phyloP scores from a whole-genome alignment of 37 sponge, comb jelly and placozoan genomes.

The Haliclona indistincta region DNA sequence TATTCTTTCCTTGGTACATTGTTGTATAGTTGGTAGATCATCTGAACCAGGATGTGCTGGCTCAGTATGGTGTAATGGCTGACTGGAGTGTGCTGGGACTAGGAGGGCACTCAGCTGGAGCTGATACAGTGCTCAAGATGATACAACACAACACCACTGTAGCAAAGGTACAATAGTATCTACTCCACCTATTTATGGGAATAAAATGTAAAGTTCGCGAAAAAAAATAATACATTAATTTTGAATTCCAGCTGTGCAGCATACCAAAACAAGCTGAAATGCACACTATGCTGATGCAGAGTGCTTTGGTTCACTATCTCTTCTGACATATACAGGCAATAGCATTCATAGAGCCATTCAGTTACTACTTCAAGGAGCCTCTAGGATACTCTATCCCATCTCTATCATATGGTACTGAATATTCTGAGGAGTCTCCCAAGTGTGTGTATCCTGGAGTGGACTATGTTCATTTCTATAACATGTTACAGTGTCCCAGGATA shows the following conservation, averaged over 20 bases:
- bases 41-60: conserved; percentile 26
- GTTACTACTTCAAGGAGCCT: conserved; percentile 28
- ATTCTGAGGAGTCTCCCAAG: conserved; percentile 32
- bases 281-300: too few relatives aligned
- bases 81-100: conserved; percentile 53
- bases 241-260: too few relatives aligned
- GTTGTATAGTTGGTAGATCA: conserved; percentile 17
- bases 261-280: too few relatives aligned
- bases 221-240: too few relatives aligned
- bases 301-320: too few relatives aligned
- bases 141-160: conserved; percentile 29
- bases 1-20: too few relatives aligned
- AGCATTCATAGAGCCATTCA: conserved; percentile 59
- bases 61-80: conserved; percentile 23
- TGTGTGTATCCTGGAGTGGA: conserved; percentile 38
- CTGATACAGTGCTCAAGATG: conserved; percentile 35
- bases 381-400: conserved; percentile 41
- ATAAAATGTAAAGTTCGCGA: too few relatives aligned
- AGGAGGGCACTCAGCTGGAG: conserved; percentile 51
- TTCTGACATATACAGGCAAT: conserved; percentile 46
- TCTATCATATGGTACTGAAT: conserved; percentile 54
- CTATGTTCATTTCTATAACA: conserved; percentile 51
- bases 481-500: conserved; percentile 45
- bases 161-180: conserved; percentile 53
- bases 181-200: too few relatives aligned